Base-by-base conservation (phyloP, 2,797 vertebrate species). In the Aphelocoma californica region DNA sequence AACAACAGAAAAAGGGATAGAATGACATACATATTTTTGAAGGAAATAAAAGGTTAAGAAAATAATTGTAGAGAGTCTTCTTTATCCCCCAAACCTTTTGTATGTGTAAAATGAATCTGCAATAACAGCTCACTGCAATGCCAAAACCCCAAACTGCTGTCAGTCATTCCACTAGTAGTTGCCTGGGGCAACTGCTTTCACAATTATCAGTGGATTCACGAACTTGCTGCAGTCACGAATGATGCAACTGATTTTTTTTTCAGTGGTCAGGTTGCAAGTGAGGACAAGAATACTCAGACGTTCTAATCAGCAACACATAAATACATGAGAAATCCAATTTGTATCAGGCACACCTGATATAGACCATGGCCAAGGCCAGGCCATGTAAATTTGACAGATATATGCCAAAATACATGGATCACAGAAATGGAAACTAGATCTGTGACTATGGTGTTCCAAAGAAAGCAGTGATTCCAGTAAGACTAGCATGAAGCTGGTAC, bases 101-200 rank as follows among this genome's bases (percentile, higher is more conserved):
- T 34, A 31, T 45, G 61, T 47, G 48, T 47, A 86, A 87, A 81
- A 81, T 36, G 8, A 80, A 24, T 70, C 69, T 81, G 26, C 32
- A 78, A 5, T 74, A 92, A 75, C 34, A 88, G 25, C 24, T 84
- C 58, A 95, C 60, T n/a, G 29, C 57, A 61, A 45, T 20, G 44
- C 36, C 77, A 92, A 92, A 95, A 88, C 8, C 40, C 54, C 70
- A 78, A 91, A 88, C 54, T 90, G 31, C 86, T 88, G 85, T 89
- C 93, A 92, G 48, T 84, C 80, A 86, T 84, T 90, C 36, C 28
- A 66, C 66, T 38, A 42, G 73, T 45, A 92, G 80, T 81, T 95
- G 85, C 87, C 87, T 90, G 65, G 85, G 87, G 85, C 94, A 96
- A 92, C 79, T 91, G 79, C 72, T 88, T 84, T 81, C 83, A 83